Conservation (phyloP, 23 tunicate species). For the Trididemnum clinides region DNA sequence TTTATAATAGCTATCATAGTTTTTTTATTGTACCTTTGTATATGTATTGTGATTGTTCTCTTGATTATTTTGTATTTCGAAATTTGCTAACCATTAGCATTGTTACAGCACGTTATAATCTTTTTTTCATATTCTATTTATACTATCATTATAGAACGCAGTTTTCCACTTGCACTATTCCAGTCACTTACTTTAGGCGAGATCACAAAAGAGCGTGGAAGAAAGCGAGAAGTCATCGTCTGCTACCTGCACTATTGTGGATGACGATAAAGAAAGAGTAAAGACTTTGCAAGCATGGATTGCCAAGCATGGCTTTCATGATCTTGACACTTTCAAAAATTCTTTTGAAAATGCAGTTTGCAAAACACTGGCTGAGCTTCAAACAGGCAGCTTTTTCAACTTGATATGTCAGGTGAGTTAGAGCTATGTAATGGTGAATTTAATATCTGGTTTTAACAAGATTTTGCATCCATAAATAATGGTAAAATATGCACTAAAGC, state of each 20-base stretch:
- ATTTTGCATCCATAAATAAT: background rate
- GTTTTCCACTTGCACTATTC: no score
- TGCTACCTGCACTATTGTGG: slow-evolving; percentile 14
- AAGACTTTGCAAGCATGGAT: slow-evolving; percentile 24
- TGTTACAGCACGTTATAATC: no score
- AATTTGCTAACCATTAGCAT: no score
- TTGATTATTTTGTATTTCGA: no score
- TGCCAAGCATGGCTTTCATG: background rate
- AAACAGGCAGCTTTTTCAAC: slow-evolving; percentile 24
- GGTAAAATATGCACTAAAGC: no score
- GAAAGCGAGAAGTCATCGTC: slow-evolving; percentile 19
- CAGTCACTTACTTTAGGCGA: no score
- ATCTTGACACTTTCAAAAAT: background rate
- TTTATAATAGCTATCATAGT: no score
- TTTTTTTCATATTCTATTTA: no score
- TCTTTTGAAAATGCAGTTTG: background rate
- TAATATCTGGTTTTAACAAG: background rate
- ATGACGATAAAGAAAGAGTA: slow-evolving; percentile 12
- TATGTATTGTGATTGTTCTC: no score
- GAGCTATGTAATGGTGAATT: background rate
- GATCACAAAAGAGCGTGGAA: background rate
- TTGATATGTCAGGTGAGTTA: slow-evolving; percentile 31
- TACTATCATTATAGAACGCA: no score
- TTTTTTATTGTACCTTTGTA: no score
- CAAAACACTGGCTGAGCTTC: background rate